Evolutionary conservation across 2,797 vertebrate species (phyloP).

Genomic region (Pangasius macronema): DNA sequence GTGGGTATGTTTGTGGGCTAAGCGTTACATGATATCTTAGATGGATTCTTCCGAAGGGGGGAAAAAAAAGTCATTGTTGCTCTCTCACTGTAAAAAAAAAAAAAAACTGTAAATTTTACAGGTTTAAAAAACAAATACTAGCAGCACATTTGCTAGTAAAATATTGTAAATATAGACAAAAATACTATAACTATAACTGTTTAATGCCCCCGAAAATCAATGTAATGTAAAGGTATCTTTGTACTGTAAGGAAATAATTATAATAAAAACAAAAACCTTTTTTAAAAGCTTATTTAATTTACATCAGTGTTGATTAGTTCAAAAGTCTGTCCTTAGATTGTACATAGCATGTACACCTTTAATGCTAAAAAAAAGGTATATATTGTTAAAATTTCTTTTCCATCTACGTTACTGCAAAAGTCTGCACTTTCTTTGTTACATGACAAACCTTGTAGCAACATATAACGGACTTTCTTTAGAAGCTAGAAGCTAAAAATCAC

Average conservation of each 20-base stretch:
- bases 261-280: neutral
- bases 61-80: neutral
- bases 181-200: neutral
- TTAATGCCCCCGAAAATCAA: neutral
- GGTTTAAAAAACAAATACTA: neutral
- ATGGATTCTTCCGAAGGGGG: conserved; percentile 48
- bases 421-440: neutral
- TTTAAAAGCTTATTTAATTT: neutral
- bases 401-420: neutral
- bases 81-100: neutral
- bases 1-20: conserved; percentile 37
- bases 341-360: neutral
- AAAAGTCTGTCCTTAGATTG: neutral
- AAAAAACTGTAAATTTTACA: conserved; percentile 64
- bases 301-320: neutral
- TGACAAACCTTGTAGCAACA: neutral
- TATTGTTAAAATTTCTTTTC: neutral
- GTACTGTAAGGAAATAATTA: neutral
- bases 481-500: neutral
- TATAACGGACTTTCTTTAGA: neutral
- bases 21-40: conserved; percentile 56
- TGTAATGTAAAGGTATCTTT: neutral
- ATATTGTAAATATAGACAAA: neutral
- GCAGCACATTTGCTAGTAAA: neutral
- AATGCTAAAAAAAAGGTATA: neutral